phyloP scores from a whole-genome alignment of 2,113 vertebrate genomes.

The Microtus ochrogaster region DNA sequence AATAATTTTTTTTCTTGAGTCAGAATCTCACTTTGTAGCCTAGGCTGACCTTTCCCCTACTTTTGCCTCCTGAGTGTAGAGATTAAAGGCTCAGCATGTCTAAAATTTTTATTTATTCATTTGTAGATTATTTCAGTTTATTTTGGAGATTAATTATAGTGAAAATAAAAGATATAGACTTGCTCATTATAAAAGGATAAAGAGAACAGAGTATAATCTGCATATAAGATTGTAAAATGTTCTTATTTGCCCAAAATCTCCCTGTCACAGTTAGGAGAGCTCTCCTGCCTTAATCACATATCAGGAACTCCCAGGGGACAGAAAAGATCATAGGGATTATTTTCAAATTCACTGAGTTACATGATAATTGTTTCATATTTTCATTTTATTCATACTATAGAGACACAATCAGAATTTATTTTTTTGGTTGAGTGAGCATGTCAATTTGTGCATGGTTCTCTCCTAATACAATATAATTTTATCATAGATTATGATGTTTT shows the following conservation, averaged over 20 bases:
- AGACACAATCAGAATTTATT: neutral
- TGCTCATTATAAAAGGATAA: neutral
- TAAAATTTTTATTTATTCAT: neutral
- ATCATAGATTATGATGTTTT: neutral
- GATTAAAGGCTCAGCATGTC: neutral
- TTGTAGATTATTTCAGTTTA: neutral
- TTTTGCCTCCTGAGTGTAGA: neutral
- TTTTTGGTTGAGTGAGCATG: neutral
- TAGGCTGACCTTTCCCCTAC: neutral
- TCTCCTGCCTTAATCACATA: neutral
- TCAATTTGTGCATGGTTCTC: neutral
- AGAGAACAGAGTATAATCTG: neutral
- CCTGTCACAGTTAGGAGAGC: neutral
- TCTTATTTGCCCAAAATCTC: neutral
- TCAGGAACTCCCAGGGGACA: neutral
- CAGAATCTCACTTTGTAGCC: neutral
- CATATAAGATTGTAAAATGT: neutral
- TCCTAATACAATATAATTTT: neutral
- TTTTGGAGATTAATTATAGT: neutral
- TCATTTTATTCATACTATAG: neutral
- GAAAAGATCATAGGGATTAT: neutral
- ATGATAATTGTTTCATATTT: constrained; percentile 19
- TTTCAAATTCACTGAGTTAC: neutral
- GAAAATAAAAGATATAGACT: neutral
- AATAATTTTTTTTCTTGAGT: neutral